Percentiles rank a stretch among this genome's conserved stretches.
Evolutionary conservation across 2,113 vertebrate species (phyloP).

Genomic region (Orthonyx spaldingii): DNA sequence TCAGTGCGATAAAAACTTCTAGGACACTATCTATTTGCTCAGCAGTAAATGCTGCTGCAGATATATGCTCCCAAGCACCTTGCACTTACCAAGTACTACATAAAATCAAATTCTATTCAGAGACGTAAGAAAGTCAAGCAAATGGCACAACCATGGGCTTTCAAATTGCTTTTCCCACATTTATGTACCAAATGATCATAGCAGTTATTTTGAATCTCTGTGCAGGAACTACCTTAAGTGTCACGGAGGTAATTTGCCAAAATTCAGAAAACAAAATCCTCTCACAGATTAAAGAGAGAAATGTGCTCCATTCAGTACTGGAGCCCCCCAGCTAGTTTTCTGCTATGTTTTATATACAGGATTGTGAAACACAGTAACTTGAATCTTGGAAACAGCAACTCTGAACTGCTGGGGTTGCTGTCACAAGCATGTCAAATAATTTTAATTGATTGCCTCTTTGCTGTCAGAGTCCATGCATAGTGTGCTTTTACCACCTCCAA

Average conservation of each 20-base stretch:
- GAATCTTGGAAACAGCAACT: not conserved
- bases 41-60: not conserved
- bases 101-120: not conserved
- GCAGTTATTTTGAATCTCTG: not conserved
- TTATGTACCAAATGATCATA: not conserved
- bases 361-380: not conserved
- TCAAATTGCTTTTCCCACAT: not conserved
- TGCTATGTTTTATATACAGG: not conserved
- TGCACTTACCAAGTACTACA: not conserved
- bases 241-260: not conserved
- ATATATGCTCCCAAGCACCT: not conserved
- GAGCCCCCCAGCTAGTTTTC: not conserved
- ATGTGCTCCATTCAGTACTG: not conserved
- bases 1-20: not conserved
- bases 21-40: not conserved
- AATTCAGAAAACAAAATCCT: conserved; percentile 1
- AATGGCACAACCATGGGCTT: not conserved
- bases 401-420: not conserved
- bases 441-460: conserved; percentile 4
- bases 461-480: not conserved
- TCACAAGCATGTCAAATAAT: not conserved
- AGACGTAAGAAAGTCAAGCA: not conserved
- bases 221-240: not conserved
- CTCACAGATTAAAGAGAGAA: not conserved
- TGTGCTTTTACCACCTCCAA: conserved; percentile 1